Evolutionary conservation across 2,797 vertebrate genomes (phyloP).

Genomic region (Premnoplex brunnescens): DNA sequence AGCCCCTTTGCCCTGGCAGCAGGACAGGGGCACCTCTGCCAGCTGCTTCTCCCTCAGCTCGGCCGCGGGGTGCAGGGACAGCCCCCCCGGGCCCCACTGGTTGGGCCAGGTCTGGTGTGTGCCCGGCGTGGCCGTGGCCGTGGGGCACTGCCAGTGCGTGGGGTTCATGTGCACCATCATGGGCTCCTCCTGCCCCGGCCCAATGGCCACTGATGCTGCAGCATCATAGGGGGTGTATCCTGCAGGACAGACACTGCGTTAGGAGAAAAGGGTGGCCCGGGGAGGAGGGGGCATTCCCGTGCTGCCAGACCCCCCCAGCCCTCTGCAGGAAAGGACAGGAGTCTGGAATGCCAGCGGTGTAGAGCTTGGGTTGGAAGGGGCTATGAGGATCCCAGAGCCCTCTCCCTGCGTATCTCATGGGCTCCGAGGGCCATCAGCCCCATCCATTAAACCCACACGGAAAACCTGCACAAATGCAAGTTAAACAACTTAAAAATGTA

Average conservation of each 20-base stretch:
- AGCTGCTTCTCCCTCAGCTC: background rate
- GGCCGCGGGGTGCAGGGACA: background rate
- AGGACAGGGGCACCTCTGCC: background rate
- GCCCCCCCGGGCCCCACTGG: background rate
- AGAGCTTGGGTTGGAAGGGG: background rate
- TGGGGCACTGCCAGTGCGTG: accelerated
- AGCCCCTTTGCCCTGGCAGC: accelerated
- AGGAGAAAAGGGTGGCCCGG: accelerated
- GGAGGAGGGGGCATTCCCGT: accelerated
- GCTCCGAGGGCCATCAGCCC: background rate
- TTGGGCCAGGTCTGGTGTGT: background rate
- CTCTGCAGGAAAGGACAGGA: accelerated
- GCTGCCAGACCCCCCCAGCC: accelerated
- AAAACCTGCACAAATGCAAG: accelerated
- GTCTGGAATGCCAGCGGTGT: accelerated
- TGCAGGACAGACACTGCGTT: background rate
- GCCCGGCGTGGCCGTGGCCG: accelerated
- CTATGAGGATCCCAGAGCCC: background rate
- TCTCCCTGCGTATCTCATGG: accelerated
- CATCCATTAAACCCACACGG: background rate
- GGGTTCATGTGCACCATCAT: accelerated
- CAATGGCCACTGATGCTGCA: accelerated
- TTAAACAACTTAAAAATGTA: no score
- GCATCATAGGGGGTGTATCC: background rate
- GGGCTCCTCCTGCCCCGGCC: background rate